Conservation (phyloP, 2,888 invertebrate species). For the Tiphia femorata region DNA sequence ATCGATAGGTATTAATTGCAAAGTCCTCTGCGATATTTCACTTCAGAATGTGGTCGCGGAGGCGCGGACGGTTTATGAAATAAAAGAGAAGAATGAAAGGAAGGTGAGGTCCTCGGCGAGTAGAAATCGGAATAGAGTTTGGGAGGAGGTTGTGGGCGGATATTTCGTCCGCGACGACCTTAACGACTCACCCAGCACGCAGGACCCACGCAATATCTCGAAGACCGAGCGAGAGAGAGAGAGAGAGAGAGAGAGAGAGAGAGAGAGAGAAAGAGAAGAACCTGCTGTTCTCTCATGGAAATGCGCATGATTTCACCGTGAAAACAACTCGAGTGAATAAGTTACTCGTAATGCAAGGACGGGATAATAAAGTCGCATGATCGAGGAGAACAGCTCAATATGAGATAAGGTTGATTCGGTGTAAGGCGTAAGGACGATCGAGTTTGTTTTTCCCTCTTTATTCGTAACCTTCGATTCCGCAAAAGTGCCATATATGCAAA, state of each 20-base stretch:
- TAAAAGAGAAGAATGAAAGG: no score
- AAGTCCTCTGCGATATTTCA: no score
- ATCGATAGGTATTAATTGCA: no score
- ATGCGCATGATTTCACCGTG: not conserved
- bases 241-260: not conserved
- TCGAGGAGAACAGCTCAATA: no score
- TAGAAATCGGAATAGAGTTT: constrained; percentile 12
- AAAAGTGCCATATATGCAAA: no score
- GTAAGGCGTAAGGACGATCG: no score
- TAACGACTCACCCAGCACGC: constrained; percentile 23
- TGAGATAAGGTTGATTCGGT: no score
- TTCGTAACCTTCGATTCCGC: no score
- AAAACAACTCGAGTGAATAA: not conserved
- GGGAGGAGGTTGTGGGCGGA: constrained; percentile 20
- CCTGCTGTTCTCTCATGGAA: not conserved
- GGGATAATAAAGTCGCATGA: constrained; percentile 10
- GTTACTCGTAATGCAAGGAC: not conserved
- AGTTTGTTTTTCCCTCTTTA: no score
- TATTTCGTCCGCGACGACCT: constrained; percentile 34
- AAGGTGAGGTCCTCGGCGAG: no score
- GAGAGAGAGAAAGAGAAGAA: not conserved
- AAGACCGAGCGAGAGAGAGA: not conserved
- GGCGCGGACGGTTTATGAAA: no score
- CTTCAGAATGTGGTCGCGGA: no score
- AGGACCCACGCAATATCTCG: constrained; percentile 20